Conservation (phyloP, 2,797 vertebrate species). For the Hemibagrus guttatus region DNA sequence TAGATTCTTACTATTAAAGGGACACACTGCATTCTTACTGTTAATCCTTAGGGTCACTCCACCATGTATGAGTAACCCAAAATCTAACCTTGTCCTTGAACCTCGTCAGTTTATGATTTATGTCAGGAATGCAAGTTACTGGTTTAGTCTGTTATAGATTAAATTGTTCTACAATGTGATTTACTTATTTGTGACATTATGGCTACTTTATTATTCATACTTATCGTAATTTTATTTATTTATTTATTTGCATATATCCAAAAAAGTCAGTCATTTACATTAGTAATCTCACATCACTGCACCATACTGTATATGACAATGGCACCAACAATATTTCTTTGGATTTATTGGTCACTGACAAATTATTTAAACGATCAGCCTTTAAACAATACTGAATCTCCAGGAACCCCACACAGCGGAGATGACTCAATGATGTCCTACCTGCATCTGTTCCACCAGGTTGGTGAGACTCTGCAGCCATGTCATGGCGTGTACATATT, state of each 20-base stretch:
- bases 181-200: not conserved
- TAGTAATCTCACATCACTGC: not conserved
- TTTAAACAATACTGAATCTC: not conserved
- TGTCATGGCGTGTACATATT: constrained; percentile 88
- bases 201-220: not conserved
- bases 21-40: not conserved
- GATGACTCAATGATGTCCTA: constrained; percentile 62
- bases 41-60: not conserved
- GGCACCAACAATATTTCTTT: not conserved
- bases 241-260: not conserved
- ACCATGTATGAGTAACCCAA: not conserved
- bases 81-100: not conserved
- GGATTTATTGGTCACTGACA: not conserved
- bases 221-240: not conserved
- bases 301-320: not conserved
- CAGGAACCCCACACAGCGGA: no score
- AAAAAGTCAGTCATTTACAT: not conserved
- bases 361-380: not conserved
- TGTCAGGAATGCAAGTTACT: not conserved
- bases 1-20: not conserved
- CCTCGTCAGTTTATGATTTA: not conserved
- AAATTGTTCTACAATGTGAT: not conserved
- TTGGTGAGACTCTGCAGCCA: constrained; percentile 95
- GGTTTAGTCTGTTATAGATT: not conserved
- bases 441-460: constrained; percentile 96